Evolutionary conservation across 2,113 vertebrate species (phyloP), one percentile per base, ranked within the genome.

Genomic region (Naja naja): DNA sequence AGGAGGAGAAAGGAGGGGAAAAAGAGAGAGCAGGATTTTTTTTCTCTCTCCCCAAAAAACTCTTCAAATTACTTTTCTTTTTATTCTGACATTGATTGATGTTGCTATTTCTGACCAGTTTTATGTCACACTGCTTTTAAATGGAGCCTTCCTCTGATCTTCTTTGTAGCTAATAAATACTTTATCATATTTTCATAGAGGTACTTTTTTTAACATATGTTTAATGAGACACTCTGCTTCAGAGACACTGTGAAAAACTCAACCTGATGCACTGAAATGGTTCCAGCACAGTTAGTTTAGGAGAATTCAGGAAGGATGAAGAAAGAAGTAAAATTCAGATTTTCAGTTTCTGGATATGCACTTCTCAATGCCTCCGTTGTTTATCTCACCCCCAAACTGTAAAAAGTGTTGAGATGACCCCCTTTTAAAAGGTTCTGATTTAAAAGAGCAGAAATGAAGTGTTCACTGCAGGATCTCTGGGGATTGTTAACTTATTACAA

Each of bases 401-500:
- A 96, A 92, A 96, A 96, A 64, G 96, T 95, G 94, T 94, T 94
- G 95, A 95, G 96, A 97, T 94, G 94, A 98, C 96, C 94, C 93
- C 97, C 97, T 97, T 74, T 53, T 20, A 94, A 95, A 43, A 95
- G 91, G 96, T 91, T 96, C 94, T 95, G 95, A 97, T 97, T 96
- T 93, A 97, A 95, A 97, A 97, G 89, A 91, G 97, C 74, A 43
- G 95, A 97, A 97, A 98, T 98, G 96, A 98, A 98, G 95, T 94
- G 97, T 97, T 98, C 98, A 97, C 98, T 97, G 97, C 98, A 97
- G 93, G 93, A 98, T 97, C 98, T 69, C 98, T 98, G 98, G 97
- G 98, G 97, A 97, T 98, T 95, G 98, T 96, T 94, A 98, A 98
- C 98, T 98, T 98, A 97, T 97, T 96, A 97, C 97, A 97, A 97